These are phyloP conservation scores for Otocyon megalotis DNA, from an alignment of 2,113 vertebrate species.

Conservation along the genomic window DNA sequence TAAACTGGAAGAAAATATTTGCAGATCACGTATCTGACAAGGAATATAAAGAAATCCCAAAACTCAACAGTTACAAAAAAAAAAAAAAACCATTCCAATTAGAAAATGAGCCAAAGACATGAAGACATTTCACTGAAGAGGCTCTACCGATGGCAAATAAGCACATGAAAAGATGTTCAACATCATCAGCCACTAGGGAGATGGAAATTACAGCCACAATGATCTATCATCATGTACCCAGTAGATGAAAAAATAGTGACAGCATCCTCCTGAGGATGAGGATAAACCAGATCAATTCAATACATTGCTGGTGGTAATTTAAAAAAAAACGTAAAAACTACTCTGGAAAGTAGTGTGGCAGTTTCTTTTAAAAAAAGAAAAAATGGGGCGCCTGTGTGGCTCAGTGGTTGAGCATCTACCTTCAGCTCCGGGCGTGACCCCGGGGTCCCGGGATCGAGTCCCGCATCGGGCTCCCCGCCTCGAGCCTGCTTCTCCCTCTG, in stretches of 20 bases:
- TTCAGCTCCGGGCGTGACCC: too few species aligned
- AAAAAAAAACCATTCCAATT: neutral
- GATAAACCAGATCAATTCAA: neutral
- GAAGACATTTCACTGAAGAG: neutral
- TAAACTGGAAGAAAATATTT: neutral
- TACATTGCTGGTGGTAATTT: neutral
- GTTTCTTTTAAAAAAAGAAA: neutral
- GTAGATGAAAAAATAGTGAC: neutral
- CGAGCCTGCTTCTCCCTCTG: too few species aligned
- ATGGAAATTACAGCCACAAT: neutral
- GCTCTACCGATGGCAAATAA: neutral
- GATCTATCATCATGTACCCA: neutral
- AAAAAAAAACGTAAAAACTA: neutral
- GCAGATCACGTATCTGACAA: neutral
- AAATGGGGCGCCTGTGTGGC: too few species aligned
- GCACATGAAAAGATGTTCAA: neutral
- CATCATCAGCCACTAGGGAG: conserved; percentile 4
- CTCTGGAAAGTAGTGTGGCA: neutral
- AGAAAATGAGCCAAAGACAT: neutral
- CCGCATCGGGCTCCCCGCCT: too few species aligned
- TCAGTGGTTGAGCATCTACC: too few species aligned
- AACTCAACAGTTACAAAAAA: neutral
- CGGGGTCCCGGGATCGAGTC: too few species aligned
- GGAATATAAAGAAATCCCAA: neutral
- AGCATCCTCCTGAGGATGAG: neutral